These are phyloP conservation scores for Drosophila picticornis DNA, from an alignment of 2,888 invertebrate genomes.

Conservation along the genomic window DNA sequence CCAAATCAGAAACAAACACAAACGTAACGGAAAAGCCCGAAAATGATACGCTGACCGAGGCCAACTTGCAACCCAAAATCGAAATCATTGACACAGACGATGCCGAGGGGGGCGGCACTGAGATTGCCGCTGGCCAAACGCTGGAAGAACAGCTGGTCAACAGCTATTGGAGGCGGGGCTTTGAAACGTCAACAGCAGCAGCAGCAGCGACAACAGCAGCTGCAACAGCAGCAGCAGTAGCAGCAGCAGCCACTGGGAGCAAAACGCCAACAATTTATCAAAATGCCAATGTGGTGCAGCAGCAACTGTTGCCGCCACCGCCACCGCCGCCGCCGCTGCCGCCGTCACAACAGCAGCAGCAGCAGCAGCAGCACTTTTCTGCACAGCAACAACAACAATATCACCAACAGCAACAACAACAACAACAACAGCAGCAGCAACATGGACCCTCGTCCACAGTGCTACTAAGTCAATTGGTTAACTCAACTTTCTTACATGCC, in stretches of 20 bases:
- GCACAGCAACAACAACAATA: slow-evolving; percentile 56
- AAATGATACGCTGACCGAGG: slow-evolving; percentile 32
- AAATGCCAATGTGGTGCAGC: slow-evolving; percentile 73
- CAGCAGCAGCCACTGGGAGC: slow-evolving; percentile 45
- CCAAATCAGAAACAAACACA: slow-evolving; percentile 21
- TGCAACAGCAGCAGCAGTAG: not conserved
- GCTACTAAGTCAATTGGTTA: slow-evolving; percentile 85
- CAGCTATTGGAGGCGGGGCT: slow-evolving; percentile 90
- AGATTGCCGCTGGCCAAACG: slow-evolving; percentile 43
- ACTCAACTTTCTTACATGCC: slow-evolving; percentile 84
- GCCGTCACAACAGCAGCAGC: slow-evolving; percentile 33
- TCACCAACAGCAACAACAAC: slow-evolving; percentile 55
- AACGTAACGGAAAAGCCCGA: slow-evolving; percentile 23
- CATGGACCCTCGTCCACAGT: slow-evolving; percentile 86
- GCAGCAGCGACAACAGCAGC: slow-evolving; percentile 44
- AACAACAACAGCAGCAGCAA: slow-evolving; percentile 64
- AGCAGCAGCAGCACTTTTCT: slow-evolving; percentile 55
- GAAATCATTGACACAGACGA: slow-evolving; percentile 51
- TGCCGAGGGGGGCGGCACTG: slow-evolving; percentile 16
- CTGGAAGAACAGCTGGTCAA: slow-evolving; percentile 93
- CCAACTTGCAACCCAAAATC: slow-evolving; percentile 45
- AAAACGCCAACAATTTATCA: slow-evolving; percentile 83
- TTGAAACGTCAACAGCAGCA: slow-evolving; percentile 85
- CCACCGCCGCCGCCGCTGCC: slow-evolving; percentile 74
- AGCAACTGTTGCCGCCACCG: slow-evolving; percentile 85